Base-by-base conservation (phyloP, 1,140 invertebrate species). In the Trachymyrmex septentrionalis region DNA sequence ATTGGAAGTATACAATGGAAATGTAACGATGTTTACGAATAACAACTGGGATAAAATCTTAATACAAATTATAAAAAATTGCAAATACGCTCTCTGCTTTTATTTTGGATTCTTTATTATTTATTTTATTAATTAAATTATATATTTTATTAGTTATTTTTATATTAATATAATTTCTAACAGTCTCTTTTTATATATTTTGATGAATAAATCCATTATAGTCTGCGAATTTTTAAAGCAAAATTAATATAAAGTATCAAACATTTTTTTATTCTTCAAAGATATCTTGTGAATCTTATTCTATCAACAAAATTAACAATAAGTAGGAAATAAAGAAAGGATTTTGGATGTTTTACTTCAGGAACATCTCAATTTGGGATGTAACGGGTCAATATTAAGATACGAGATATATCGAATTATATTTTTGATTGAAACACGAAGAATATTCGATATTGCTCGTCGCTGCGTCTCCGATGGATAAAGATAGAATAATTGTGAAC, bases 341-440 rank as follows among this genome's bases (percentile, higher is more conserved):
- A 76, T 67, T 53, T 16, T 44, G 14, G 5, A 64, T 21, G 19
- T 69, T 50, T 53, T 9, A 24, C 16, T 50, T 30, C 12, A 19
- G 0, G 30, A 30, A 30, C 21, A 73, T 59, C 19, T 75, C 3
- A 48, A 57, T 73, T 81, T 27, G 21, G 53, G 64, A 81, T 50
- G 69, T 61, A 73, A 75, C 69, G 69, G 6, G 80, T 73, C 21
- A 21, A 73, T 50, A 44, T 75, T 57, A 50, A 27, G 16, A 50
- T 44, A 77, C 71, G 50, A 86, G 64, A 9, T 59, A 76, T 69
- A 71, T 88, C 16, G 77, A 80, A 48, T 55, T 85, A 87, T 87
- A 86, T 89, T 89, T 89, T 87, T 87, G 24, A 86, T 87, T 53
- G 14, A 81, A 50, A 63, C 21, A 61, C 30, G 69, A 84, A 64